phyloP scores from a whole-genome alignment of 2,888 invertebrate genomes.

The Capitulum mitella region DNA sequence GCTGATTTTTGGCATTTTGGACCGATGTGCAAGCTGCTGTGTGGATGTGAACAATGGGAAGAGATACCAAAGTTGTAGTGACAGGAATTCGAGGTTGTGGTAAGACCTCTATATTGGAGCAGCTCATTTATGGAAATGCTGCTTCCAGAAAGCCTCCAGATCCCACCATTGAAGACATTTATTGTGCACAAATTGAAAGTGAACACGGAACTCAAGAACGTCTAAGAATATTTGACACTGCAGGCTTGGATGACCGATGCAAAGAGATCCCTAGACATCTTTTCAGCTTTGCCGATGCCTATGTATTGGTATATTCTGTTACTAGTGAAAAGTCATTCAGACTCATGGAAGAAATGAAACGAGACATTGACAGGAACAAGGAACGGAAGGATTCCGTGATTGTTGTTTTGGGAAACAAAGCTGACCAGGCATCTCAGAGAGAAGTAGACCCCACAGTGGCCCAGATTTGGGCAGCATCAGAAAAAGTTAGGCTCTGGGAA shows the following conservation, averaged over 20 bases:
- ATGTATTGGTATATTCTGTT: conserved; percentile 1
- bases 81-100: background rate
- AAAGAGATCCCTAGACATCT: background rate
- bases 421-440: background rate
- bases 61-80: conserved; percentile 1
- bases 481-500: background rate
- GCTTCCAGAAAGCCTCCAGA: conserved; percentile 6
- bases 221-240: background rate
- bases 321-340: conserved; percentile 16
- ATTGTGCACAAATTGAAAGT: conserved; percentile 11
- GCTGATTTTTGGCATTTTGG: background rate
- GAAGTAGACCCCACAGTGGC: conserved; percentile 5
- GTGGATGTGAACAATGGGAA: background rate
- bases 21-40: too few relatives aligned
- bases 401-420: background rate
- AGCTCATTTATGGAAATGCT: background rate
- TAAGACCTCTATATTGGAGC: background rate
- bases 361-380: background rate
- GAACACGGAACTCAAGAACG: conserved; percentile 1
- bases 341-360: background rate
- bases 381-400: conserved; percentile 1
- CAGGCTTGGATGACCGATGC: background rate
- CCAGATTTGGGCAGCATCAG: conserved; percentile 14
- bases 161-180: background rate
- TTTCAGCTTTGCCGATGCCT: conserved; percentile 11